phyloP scores from a whole-genome alignment of 2,797 vertebrate genomes.

The Sus cebifrons region DNA sequence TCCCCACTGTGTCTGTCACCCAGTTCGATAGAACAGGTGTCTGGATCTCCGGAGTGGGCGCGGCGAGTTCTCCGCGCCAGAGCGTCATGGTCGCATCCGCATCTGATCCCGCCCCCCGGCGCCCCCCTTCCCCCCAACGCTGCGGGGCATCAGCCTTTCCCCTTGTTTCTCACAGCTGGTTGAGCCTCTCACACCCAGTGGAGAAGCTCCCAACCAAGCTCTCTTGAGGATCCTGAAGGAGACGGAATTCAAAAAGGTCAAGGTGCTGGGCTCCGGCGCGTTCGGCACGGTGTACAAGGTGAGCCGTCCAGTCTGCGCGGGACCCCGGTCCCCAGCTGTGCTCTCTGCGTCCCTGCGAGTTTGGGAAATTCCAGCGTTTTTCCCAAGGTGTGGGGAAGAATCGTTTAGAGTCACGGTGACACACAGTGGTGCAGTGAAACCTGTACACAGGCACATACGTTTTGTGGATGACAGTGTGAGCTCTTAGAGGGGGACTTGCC shows the following conservation, averaged over 20 bases:
- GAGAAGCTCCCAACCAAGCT: slow-evolving; percentile 98
- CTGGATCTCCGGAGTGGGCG: rapidly evolving
- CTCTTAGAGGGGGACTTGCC: rapidly evolving
- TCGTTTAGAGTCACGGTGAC: background rate
- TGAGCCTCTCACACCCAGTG: slow-evolving; percentile 97
- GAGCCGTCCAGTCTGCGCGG: slow-evolving; percentile 58
- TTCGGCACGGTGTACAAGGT: slow-evolving; percentile 99
- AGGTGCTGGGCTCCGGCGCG: slow-evolving; percentile 98
- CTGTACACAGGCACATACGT: background rate
- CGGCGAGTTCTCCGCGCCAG: background rate
- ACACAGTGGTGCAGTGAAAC: background rate
- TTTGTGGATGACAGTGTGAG: background rate
- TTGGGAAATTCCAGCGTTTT: background rate
- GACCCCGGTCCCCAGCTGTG: rapidly evolving
- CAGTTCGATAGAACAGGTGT: background rate
- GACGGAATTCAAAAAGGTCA: slow-evolving; percentile 98
- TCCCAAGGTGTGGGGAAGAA: background rate
- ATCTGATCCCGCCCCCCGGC: too few relatives aligned
- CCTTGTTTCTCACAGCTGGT: slow-evolving; percentile 92
- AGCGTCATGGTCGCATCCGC: background rate
- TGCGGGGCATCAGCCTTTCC: background rate
- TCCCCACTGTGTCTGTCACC: rapidly evolving
- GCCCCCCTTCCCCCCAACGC: too few relatives aligned
- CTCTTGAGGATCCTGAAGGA: slow-evolving; percentile 98
- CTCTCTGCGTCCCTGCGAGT: background rate